Conservation (phyloP, 1,140 invertebrate genomes). For the Zelostemma sp. region DNA sequence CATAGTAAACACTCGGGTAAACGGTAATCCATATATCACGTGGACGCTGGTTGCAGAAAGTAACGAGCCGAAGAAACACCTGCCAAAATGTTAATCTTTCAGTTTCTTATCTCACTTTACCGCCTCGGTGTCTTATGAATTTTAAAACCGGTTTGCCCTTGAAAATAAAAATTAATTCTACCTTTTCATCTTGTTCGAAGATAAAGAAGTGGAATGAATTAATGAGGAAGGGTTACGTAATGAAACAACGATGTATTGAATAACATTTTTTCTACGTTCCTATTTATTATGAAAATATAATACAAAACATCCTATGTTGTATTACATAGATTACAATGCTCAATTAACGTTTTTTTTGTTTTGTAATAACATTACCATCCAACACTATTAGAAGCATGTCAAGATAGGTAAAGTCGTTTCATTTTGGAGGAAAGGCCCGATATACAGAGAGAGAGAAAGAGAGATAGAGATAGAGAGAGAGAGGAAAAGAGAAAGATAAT, state of each 20-base stretch:
- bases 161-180: slow-evolving; percentile 3
- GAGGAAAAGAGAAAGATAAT: slow-evolving; percentile 55
- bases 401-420: slow-evolving; percentile 61
- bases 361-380: slow-evolving; percentile 66
- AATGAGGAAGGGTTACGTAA: not conserved
- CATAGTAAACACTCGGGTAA: too few relatives aligned
- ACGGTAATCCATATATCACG: too few relatives aligned
- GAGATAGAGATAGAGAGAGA: too few relatives aligned
- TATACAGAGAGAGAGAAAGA: slow-evolving; percentile 53
- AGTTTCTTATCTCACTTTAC: too few relatives aligned
- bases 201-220: slow-evolving; percentile 5
- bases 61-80: too few relatives aligned
- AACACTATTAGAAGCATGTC: slow-evolving; percentile 64
- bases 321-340: slow-evolving; percentile 74
- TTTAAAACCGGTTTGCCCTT: too few relatives aligned
- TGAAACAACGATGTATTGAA: slow-evolving; percentile 54
- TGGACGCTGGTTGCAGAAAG: too few relatives aligned
- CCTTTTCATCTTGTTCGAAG: too few relatives aligned
- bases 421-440: slow-evolving; percentile 59
- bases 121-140: too few relatives aligned
- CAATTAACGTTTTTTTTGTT: slow-evolving; percentile 66
- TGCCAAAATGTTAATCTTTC: too few relatives aligned
- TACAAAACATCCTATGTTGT: slow-evolving; percentile 78
- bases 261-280: slow-evolving; percentile 73
- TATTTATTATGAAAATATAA: slow-evolving; percentile 80